phyloP scores from a whole-genome alignment of 2,888 invertebrate species.

The Eupithecia inturbata region DNA sequence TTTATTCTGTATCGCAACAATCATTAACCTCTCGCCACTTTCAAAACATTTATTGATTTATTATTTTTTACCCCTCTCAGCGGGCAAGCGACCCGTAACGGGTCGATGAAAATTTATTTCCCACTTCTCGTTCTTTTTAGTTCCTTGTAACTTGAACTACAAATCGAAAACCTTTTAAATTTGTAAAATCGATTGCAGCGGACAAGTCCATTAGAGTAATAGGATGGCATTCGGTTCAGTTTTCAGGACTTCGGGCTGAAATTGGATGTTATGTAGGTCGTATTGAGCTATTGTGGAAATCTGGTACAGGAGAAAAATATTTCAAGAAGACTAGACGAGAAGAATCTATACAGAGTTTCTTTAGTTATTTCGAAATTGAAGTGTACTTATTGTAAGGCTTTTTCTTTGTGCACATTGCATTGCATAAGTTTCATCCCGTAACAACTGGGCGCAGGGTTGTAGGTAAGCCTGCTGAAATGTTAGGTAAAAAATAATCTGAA shows the following conservation, averaged over 20 bases:
- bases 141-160: neutral
- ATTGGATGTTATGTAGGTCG: conserved; percentile 34
- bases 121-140: neutral
- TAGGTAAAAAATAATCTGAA: too few species aligned
- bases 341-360: neutral
- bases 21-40: neutral
- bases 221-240: conserved; percentile 20
- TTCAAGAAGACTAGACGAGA: neutral
- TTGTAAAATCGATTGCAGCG: conserved; percentile 24
- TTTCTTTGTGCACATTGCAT: neutral
- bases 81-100: too few species aligned
- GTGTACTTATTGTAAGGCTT: neutral
- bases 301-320: conserved; percentile 7
- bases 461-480: neutral
- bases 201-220: conserved; percentile 37
- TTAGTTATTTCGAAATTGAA: neutral
- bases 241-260: conserved; percentile 13
- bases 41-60: too few species aligned
- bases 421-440: neutral
- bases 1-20: neutral
- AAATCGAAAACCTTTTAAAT: conserved; percentile 16
- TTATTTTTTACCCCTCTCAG: too few species aligned
- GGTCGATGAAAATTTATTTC: too few species aligned
- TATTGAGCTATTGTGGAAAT: conserved; percentile 26
- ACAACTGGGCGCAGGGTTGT: neutral